Evolutionary conservation across 2,113 vertebrate genomes (phyloP), one percentile per base, ranked within the genome.

Genomic region (Oostethus manadensis): DNA sequence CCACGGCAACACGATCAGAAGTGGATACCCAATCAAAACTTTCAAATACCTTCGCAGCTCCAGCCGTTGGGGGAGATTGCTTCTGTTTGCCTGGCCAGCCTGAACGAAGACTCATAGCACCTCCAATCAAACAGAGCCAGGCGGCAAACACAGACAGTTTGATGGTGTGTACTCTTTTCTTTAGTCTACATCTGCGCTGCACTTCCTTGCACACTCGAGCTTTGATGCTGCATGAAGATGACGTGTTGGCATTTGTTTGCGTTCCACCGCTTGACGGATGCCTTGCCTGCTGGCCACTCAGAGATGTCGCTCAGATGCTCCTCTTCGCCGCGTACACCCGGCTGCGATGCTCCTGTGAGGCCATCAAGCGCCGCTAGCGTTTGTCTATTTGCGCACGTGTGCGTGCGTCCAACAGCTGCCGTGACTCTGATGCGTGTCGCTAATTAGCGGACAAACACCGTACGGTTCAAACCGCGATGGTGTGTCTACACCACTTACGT

Each of bases 391-490:
- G 8, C 3, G 38, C 11, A 13, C 54, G 15, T n/a, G 50, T 17
- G 16, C 1, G 20, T 17, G 49, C 8, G 22, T 26, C 14, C n/a
- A 70, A 75, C 72, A 62, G 74, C 77, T 76, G 77, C 81, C 79
- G 75, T 68, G 69, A 47, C 77, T 56, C 76, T 78, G 78, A 84
- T 78, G 79, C 84, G 70, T 71, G 77, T 75, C 65, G 73, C 84
- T 88, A 85, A 88, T 88, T 85, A 82, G 80, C 83, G 83, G 83
- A 85, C 83, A 88, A 83, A 83, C 75, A 73, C 62, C 23, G 54
- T 44, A 67, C 70, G 72, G 47, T 62, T 71, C 50, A 54, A 72
- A 62, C 35, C 26, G 62, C 54, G 70, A 49, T 51, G 73, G 62
- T 43, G 55, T 61, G 55, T 66, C 77, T 71, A 62, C 69, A 62